These are phyloP conservation scores for Cinara cedri DNA, from an alignment of 2,888 invertebrate genomes.

Conservation along the genomic window DNA sequence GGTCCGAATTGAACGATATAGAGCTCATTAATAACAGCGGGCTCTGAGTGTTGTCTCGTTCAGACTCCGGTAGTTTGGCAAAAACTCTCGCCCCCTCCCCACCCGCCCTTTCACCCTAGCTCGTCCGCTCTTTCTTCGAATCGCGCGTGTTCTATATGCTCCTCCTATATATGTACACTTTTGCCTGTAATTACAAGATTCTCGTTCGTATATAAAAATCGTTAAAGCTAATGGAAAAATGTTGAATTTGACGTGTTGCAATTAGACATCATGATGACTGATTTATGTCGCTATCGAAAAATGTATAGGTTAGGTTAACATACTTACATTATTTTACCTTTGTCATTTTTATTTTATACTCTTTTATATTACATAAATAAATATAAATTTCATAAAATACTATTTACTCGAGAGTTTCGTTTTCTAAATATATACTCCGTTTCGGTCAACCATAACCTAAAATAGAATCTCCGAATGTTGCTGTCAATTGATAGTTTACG, in stretches of 20 bases:
- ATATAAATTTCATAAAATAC: neutral
- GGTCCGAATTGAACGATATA: constrained; percentile 22
- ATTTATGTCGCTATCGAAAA: constrained; percentile 23
- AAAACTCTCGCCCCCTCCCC: constrained; percentile 31
- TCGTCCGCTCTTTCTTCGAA: constrained; percentile 19
- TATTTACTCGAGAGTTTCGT: neutral
- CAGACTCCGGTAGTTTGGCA: constrained; percentile 45
- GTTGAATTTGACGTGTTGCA: constrained; percentile 41
- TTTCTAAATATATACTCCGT: neutral
- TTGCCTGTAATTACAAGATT: constrained; percentile 32
- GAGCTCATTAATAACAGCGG: constrained; percentile 37
- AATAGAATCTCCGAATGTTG: neutral
- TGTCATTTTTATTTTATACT: too few relatives aligned
- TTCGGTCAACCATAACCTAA: neutral
- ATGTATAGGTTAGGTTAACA: too few relatives aligned
- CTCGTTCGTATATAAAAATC: constrained; percentile 37
- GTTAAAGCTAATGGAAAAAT: constrained; percentile 32
- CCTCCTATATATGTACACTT: neutral
- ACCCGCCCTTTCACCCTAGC: too few relatives aligned
- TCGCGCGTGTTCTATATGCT: neutral
- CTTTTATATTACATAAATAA: too few relatives aligned
- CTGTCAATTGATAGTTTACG: neutral
- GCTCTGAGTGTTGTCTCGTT: constrained; percentile 37
- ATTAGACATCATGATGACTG: constrained; percentile 15
- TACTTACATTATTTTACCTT: too few relatives aligned